A percentile compares a stretch with the other conserved stretches of the same genome.
phyloP scores from a whole-genome alignment of 2,797 vertebrate genomes.

The Coreius guichenoti region DNA sequence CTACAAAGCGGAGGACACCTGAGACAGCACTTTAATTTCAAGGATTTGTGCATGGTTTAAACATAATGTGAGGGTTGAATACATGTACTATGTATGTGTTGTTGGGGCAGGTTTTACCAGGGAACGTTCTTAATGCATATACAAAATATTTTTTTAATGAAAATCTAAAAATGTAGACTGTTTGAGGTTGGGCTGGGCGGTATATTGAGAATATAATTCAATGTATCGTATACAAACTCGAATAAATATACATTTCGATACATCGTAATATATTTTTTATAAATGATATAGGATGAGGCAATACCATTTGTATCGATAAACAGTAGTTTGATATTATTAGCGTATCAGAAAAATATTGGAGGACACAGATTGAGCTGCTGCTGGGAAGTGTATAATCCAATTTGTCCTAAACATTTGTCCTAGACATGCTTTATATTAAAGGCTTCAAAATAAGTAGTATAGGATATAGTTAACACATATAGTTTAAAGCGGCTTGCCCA shows the following conservation, averaged over 20 bases:
- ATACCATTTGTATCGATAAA: neutral
- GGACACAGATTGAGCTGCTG: neutral
- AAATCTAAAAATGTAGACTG: neutral
- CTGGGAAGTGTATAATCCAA: neutral
- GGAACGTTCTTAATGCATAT: neutral
- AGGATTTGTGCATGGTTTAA: slow-evolving; percentile 42
- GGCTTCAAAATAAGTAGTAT: neutral
- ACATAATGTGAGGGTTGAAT: slow-evolving; percentile 36
- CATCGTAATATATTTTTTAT: neutral
- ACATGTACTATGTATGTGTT: neutral
- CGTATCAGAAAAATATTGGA: neutral
- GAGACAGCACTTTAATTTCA: slow-evolving; percentile 53
- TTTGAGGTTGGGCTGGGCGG: neutral
- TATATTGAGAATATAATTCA: neutral
- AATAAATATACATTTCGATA: neutral
- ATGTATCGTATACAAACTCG: no score
- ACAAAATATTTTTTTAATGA: neutral
- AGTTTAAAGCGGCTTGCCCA: neutral
- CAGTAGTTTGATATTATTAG: neutral
- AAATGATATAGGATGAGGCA: neutral
- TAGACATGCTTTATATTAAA: neutral
- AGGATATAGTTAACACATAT: neutral
- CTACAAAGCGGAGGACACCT: slow-evolving; percentile 52
- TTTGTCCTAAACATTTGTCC: neutral
- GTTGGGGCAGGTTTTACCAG: neutral